Base-by-base conservation (phyloP, 2,113 vertebrate species). In the Tiliqua scincoides region DNA sequence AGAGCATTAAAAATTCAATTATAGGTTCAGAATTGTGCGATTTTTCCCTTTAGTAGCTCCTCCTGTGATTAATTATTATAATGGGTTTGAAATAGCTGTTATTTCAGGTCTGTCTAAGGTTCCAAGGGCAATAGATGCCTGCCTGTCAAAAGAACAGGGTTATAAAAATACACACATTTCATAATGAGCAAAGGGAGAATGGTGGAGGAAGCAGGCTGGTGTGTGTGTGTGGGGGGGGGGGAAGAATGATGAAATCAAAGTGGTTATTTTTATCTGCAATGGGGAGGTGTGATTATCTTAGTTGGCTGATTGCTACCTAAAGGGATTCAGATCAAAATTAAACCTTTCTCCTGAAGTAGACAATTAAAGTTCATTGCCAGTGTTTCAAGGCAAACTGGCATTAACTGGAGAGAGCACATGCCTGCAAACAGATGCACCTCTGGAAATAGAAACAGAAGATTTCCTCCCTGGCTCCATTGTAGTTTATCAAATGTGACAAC, bases 311-410 rank as follows among this genome's bases (percentile, higher is more conserved):
- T 96, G 91, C 93, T 96, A 96, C 94, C 95, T 93, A 89, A 96
- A 95, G 93, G 87, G 94, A 96, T 90, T 94, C 88, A 91, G 89
- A 92, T 94, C 92, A 95, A 95, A 96, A 95, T 96, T 95, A 96
- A 95, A 93, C 94, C 93, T 93, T 95, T 92, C 91, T 92, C 88
- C 94, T 92, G 94, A 95, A 95, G 91, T 83, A 94, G 89, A 95
- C 85, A 95, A 94, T 95, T 96, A 94, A 96, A 96, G 95, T 92
- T 95, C 92, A 92, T 91, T 92, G 85, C 88, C 91, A 95, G 89
- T 82, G 88, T 91, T 94, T 67, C 75, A 90, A 78, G 85, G 77
- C 88, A 95, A 94, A 93, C 92, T 91, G 81, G 68, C 85, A 90
- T 92, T 95, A 93, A 27, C 79, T 84, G 86, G 79, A 86, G 87